These are phyloP conservation scores for Aelia acuminata DNA, from an alignment of 2,888 invertebrate species.

Conservation along the genomic window DNA sequence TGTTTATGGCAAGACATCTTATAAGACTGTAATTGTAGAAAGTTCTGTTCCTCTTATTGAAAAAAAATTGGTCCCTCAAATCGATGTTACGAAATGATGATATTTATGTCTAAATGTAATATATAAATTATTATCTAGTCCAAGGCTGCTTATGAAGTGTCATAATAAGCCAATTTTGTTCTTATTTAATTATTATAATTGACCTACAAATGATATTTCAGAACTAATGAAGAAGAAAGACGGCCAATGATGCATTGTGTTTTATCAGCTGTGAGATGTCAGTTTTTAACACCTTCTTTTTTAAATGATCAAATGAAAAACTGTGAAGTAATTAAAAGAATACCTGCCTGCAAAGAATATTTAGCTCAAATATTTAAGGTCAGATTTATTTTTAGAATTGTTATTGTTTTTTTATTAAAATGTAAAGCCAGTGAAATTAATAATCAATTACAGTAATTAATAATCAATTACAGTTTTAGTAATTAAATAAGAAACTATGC, in stretches of 20 bases:
- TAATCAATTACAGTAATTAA: background rate
- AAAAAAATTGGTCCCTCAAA: too few species aligned
- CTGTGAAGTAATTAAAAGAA: constrained; percentile 88
- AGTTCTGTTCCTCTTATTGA: too few species aligned
- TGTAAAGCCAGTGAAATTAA: background rate
- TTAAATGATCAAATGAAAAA: constrained; percentile 92
- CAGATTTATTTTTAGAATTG: background rate
- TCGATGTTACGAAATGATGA: too few species aligned
- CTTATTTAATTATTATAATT: too few species aligned
- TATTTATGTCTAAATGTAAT: too few species aligned
- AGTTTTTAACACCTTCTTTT: constrained; percentile 91
- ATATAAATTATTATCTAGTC: too few species aligned
- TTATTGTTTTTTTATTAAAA: background rate
- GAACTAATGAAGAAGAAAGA: constrained; percentile 87
- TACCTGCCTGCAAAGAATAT: constrained; percentile 91
- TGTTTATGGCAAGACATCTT: too few species aligned
- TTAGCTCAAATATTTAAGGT: constrained; percentile 89
- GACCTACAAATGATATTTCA: too few species aligned
- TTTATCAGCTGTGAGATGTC: constrained; percentile 89
- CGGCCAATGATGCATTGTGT: constrained; percentile 90
- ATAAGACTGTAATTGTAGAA: too few species aligned
- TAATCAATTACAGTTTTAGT: background rate
- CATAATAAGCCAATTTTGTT: too few species aligned
- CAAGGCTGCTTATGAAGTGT: too few species aligned
- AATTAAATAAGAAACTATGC: too few species aligned